Evolutionary conservation across 2,797 vertebrate species (phyloP), one percentile per base, ranked within the genome.

Genomic region (Oreortyx pictus): DNA sequence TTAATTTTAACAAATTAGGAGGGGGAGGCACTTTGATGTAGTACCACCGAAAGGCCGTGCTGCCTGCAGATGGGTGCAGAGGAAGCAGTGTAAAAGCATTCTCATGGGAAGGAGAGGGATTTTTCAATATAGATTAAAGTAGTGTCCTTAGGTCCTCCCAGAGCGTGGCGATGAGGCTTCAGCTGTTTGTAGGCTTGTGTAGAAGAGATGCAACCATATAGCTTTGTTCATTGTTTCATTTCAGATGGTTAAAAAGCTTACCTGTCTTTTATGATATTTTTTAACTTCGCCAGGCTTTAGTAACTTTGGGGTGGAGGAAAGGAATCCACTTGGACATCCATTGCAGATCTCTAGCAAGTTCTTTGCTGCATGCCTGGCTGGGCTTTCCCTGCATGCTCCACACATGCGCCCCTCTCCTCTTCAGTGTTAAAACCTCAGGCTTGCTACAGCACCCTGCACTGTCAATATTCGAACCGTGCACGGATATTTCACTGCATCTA

Each of bases 271-370:
- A 7, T 79, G 57, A 39, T 44, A 3, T 31, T 64, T 74, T 86
- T 71, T 61, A 73, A 23, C 41, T 47, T 74, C 15, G 2, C 18
- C 20, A 65, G 33, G 2, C 84, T 82, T 84, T 41, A 87, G 16
- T 87, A 0, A 57, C 71, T 79, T 46, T 46, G 18, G 44, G 17
- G 16, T 22, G 47, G 25, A 14, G 11, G 9, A 27, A 5, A 9
- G 23, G 9, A 23, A 10, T 66, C 14, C 2, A 50, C 5, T 16
- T 62, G 17, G 49, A 0, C 50, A 23, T 57, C 27, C 74, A 0
- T 57, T 37, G 12, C 13, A 85, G 19, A 43, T 66, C 41, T 71
- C 65, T 46, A 79, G 44, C 43, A 71, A 44, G 14, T 44, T 86
- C 41, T 66, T 76, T 41, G 7, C 29, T 65, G 19, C 5, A 0